A percentile compares a stretch with the other conserved stretches of the same genome.
These are phyloP conservation scores for Leptobrachium ailaonicum DNA, from an alignment of 2,113 vertebrate genomes.

Conservation along the genomic window DNA sequence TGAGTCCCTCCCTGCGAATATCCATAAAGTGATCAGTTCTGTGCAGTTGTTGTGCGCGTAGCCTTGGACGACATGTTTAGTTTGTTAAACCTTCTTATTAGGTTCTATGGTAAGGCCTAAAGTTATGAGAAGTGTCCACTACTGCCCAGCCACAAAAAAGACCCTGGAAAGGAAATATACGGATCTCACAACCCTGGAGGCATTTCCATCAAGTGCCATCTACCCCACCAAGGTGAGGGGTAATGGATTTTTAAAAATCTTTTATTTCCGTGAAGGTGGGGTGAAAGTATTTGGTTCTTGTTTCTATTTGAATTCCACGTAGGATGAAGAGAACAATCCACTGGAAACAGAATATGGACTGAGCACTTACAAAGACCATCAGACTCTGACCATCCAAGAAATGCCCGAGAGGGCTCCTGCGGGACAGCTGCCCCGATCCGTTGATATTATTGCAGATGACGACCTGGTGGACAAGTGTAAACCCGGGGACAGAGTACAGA, in stretches of 20 bases:
- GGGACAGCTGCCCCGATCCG: constrained; percentile 62
- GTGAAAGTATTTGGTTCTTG: not conserved
- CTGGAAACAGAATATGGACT: constrained; percentile 67
- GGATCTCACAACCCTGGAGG: constrained; percentile 89
- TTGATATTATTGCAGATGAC: constrained; percentile 60
- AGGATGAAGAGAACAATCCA: constrained; percentile 69
- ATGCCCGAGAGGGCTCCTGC: constrained; percentile 67
- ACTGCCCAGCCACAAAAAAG: constrained; percentile 95
- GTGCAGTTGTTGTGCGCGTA: too few relatives aligned
- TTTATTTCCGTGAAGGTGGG: too few relatives aligned
- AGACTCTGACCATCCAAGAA: constrained; percentile 64
- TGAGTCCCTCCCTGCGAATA: too few relatives aligned
- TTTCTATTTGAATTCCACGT: not conserved
- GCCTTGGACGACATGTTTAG: not conserved
- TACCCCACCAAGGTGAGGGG: constrained; percentile 92
- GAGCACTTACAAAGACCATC: constrained; percentile 60
- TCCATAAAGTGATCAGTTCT: too few relatives aligned
- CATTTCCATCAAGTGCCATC: constrained; percentile 86
- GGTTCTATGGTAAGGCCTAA: constrained; percentile 95
- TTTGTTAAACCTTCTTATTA: constrained; percentile 51
- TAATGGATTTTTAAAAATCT: too few relatives aligned
- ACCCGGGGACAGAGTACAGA: constrained; percentile 63
- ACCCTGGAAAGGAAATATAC: constrained; percentile 91
- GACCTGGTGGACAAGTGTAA: constrained; percentile 64
- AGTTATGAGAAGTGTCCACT: constrained; percentile 93